phyloP scores from a whole-genome alignment of 2,797 vertebrate genomes.

The Peromyscus melanophrys region DNA sequence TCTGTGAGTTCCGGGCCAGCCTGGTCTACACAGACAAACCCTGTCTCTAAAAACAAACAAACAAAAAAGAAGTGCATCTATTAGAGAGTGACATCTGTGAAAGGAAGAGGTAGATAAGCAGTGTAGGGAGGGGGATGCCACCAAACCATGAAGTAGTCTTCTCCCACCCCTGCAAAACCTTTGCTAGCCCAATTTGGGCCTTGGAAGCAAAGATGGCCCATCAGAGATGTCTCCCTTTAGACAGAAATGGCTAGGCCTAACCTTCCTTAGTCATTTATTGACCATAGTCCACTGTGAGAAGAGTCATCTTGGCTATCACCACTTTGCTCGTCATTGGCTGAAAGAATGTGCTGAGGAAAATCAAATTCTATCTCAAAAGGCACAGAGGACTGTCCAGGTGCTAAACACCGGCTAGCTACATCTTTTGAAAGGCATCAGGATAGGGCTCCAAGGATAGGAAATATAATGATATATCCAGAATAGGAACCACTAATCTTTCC shows the following conservation, averaged over 20 bases:
- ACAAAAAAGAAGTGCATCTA: background rate
- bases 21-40: too few relatives aligned
- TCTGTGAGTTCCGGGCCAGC: too few relatives aligned
- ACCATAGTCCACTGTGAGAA: background rate
- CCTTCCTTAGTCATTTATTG: background rate
- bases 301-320: background rate
- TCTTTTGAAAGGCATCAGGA: background rate
- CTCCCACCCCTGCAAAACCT: background rate
- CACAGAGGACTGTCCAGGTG: background rate
- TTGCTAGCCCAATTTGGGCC: background rate
- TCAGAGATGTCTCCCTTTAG: background rate
- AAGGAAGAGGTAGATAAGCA: background rate
- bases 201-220: background rate
- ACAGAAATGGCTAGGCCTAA: background rate
- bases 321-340: background rate
- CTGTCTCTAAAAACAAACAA: background rate
- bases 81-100: background rate
- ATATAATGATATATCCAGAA: background rate
- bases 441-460: background rate
- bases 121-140: background rate
- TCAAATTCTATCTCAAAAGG: background rate
- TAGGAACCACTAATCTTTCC: background rate
- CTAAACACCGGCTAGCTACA: background rate
- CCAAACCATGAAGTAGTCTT: background rate
- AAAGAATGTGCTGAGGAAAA: background rate